Evolutionary conservation across 2,888 invertebrate genomes (phyloP), one percentile per base, ranked within the genome.

Genomic region (Cheilosia vernalis): DNA sequence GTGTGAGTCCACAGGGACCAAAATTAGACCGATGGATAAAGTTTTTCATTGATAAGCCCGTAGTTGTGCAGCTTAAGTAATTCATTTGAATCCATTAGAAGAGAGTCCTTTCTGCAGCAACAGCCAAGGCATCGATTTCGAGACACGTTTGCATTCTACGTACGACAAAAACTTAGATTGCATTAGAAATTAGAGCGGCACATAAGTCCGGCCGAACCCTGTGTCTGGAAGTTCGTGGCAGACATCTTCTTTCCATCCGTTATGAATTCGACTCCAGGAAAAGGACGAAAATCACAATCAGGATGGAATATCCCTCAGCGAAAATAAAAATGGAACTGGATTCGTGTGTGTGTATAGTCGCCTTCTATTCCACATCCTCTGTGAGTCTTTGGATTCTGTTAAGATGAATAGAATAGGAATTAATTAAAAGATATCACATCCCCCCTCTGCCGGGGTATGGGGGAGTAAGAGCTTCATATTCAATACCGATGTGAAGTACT

Each of bases 41-140:
- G 76, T 85, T 85, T 72, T 47, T 66, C n/a, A 61, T 67, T 72
- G 64, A 53, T 70, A 74, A 61, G 70, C 47, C 63, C 73, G 10
- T 33, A 40, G 33, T 24, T 44, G 30, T 47, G 40, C 74, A 74
- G 61, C 79, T 74, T 56, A 80, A 79, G 58, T 79, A 79, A 83
- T 79, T 73, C 83, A 78, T 79, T 83, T 64, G 79, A 83, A 79
- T 83, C 79, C 37, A 69, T 72, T 84, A 56, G 63, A 69, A 73
- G 53, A 55, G 79, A 73, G 64, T 74, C 69, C 78, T 58, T 63
- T 37, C 40, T 37, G 44, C 27, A 30, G 19, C 24, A 44, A 15
- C 4, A 24, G 51, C 13, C 13, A 13, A 13, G 42, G 44, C 72
- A 85, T 81, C 80, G 85, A 85, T 85, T 76, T 76, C 76, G 72